Evolutionary conservation across 2,888 invertebrate species (phyloP).

Genomic region (Dicranocentrus wangi): DNA sequence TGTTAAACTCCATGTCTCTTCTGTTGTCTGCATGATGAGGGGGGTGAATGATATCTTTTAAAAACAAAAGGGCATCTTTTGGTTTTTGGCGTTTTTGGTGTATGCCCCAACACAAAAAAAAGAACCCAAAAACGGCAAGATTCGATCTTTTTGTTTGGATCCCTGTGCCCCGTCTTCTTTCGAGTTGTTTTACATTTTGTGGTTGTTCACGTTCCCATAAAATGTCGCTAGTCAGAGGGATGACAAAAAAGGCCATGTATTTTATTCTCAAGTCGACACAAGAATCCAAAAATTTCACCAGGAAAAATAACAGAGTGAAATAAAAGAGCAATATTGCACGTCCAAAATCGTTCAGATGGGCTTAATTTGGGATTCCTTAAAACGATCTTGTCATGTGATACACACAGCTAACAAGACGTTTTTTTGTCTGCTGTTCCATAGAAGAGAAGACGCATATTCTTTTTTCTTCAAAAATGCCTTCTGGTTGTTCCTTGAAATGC

Average conservation of each 20-base stretch:
- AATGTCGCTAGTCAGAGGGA: not conserved
- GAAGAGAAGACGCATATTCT: slow-evolving; percentile 1
- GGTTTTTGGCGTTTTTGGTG: too few species aligned
- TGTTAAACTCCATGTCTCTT: slow-evolving; percentile 9
- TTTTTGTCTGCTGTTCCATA: not conserved
- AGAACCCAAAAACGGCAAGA: slow-evolving; percentile 9
- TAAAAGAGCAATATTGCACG: slow-evolving; percentile 8
- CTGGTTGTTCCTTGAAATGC: slow-evolving; percentile 1
- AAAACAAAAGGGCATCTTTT: slow-evolving; percentile 4
- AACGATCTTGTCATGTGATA: not conserved
- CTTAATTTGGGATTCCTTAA: not conserved
- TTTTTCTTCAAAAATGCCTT: not conserved
- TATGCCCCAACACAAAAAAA: not conserved
- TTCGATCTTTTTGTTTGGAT: slow-evolving; percentile 4
- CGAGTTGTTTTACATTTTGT: slow-evolving; percentile 14
- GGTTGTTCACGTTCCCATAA: not conserved
- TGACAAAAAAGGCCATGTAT: slow-evolving; percentile 41
- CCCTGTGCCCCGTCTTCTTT: not conserved
- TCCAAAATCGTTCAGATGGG: too few species aligned
- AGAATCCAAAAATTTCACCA: too few species aligned
- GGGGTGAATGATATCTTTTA: not conserved
- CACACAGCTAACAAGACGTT: not conserved
- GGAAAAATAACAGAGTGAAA: slow-evolving; percentile 8
- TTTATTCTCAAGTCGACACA: slow-evolving; percentile 25
- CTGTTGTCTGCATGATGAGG: not conserved